phyloP scores from a whole-genome alignment of 2,113 vertebrate species.

The Thymallus thymallus region DNA sequence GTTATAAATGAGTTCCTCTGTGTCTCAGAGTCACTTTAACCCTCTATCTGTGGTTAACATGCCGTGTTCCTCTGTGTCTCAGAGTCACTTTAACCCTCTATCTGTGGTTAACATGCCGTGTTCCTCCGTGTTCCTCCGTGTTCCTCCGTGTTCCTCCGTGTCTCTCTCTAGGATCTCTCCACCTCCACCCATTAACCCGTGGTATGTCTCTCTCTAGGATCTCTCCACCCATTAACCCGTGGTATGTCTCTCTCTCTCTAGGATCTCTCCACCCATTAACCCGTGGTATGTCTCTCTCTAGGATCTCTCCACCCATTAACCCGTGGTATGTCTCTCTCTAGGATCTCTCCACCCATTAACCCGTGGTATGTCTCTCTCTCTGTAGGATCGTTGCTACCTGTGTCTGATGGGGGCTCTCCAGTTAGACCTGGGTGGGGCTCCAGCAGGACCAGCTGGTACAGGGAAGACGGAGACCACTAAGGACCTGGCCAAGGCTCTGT shows the following conservation, averaged over 20 bases:
- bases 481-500: constrained; percentile 85
- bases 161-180: background rate
- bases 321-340: too few relatives aligned
- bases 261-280: too few relatives aligned
- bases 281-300: too few relatives aligned
- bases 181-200: background rate
- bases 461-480: constrained; percentile 90
- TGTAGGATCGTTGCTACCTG: constrained; percentile 83
- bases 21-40: too few relatives aligned
- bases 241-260: too few relatives aligned
- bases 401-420: constrained; percentile 89
- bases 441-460: constrained; percentile 85
- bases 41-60: too few relatives aligned
- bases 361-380: background rate
- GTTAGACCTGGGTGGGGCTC: constrained; percentile 85
- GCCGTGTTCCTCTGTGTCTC: background rate
- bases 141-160: too few relatives aligned
- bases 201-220: too few relatives aligned
- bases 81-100: background rate
- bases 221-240: too few relatives aligned
- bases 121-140: background rate
- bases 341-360: background rate
- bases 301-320: too few relatives aligned
- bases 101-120: background rate
- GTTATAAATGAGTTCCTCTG: too few relatives aligned